A percentile compares a stretch with the other conserved stretches of the same genome.
phyloP scores from a whole-genome alignment of 2,888 invertebrate genomes.

The Cheilosia grossa region DNA sequence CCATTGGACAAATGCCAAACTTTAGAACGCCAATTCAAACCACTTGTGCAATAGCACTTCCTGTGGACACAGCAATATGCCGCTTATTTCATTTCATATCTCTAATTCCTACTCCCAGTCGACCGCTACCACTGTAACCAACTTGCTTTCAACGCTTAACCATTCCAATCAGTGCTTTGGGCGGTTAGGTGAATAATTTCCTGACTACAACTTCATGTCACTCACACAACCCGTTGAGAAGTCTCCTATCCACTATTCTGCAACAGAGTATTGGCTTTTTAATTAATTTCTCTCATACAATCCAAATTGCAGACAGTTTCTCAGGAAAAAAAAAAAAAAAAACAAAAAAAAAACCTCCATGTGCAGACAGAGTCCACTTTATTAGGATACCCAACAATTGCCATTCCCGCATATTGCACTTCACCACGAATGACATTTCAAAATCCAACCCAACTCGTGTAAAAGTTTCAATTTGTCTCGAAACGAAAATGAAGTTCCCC shows the following conservation, averaged over 20 bases:
- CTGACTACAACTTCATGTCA: conserved; percentile 2
- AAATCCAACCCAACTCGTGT: conserved; percentile 20
- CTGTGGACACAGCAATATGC: too few relatives aligned
- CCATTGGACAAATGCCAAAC: too few relatives aligned
- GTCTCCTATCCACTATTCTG: neutral
- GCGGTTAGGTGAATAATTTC: neutral
- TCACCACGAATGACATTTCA: conserved; percentile 28
- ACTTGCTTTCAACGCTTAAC: too few relatives aligned
- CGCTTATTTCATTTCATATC: too few relatives aligned
- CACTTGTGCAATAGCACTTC: too few relatives aligned
- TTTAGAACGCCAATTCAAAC: too few relatives aligned
- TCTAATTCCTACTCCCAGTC: too few relatives aligned
- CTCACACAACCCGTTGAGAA: conserved; percentile 1
- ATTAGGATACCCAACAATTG: conserved; percentile 34
- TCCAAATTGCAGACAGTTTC: neutral
- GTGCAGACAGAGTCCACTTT: conserved; percentile 9
- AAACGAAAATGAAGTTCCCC: conserved; percentile 22
- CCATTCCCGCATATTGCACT: conserved; percentile 15
- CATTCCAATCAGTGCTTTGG: too few relatives aligned
- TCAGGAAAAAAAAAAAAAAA: too few relatives aligned
- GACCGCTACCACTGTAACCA: too few relatives aligned
- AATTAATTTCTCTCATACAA: neutral
- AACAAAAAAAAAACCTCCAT: neutral
- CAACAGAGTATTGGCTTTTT: too few relatives aligned
- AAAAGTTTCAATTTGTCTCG: conserved; percentile 61